A percentile compares a stretch with the other conserved stretches of the same genome.
These are phyloP conservation scores for Alentia gelatinosa DNA, from an alignment of 2,888 invertebrate species.

Conservation along the genomic window DNA sequence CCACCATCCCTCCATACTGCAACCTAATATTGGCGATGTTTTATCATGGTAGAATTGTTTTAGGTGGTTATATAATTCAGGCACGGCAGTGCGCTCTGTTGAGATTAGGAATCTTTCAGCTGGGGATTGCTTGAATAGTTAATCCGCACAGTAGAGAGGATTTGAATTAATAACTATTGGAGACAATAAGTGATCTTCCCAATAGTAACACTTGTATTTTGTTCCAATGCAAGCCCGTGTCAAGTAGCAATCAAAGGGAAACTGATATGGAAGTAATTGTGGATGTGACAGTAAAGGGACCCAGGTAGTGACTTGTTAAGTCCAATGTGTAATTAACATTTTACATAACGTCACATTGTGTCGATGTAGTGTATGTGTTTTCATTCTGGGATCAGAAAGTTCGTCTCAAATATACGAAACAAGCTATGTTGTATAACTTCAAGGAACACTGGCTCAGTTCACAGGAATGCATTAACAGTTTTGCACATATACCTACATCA, in stretches of 20 bases:
- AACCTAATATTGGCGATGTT: neutral
- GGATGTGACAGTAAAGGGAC: neutral
- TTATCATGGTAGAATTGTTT: neutral
- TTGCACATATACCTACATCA: neutral
- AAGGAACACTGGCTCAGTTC: neutral
- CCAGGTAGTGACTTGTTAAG: neutral
- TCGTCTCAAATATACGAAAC: neutral
- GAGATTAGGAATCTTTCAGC: neutral
- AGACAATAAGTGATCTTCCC: neutral
- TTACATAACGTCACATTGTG: neutral
- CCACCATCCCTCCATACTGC: neutral
- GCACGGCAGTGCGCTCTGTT: neutral
- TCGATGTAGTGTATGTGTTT: neutral
- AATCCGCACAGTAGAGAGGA: neutral
- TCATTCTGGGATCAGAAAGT: neutral
- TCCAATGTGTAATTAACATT: neutral
- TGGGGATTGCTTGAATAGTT: neutral
- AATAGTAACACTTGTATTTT: neutral
- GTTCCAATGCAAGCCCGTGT: neutral
- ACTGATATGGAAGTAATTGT: conserved; percentile 9
- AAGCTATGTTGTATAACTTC: neutral
- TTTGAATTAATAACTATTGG: conserved; percentile 10
- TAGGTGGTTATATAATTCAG: conserved; percentile 9
- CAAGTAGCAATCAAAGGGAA: conserved; percentile 32
- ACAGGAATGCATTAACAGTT: neutral